phyloP scores from a whole-genome alignment of 2,888 invertebrate species.

The Nephrocerus scutellatus region DNA sequence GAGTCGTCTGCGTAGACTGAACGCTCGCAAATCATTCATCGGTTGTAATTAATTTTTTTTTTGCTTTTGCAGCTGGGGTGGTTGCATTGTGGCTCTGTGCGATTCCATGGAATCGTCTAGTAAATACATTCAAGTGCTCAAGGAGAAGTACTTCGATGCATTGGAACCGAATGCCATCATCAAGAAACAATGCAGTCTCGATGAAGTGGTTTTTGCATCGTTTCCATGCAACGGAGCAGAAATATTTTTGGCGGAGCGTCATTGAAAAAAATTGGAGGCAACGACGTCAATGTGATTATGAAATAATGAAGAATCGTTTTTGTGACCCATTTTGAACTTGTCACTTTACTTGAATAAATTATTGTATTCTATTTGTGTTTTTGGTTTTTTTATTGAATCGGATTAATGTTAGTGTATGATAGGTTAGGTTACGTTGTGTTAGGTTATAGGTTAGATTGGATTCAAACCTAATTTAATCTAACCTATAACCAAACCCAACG shows the following conservation, averaged over 20 bases:
- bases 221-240: conserved; percentile 44
- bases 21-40: neutral
- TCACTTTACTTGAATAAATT: no score
- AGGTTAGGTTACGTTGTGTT: no score
- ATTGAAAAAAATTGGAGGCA: no score
- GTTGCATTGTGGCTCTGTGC: conserved; percentile 76
- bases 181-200: conserved; percentile 49
- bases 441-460: no score
- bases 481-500: no score
- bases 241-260: conserved; percentile 25
- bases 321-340: no score
- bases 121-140: conserved; percentile 61
- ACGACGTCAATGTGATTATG: no score
- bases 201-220: conserved; percentile 64
- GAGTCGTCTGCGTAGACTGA: conserved; percentile 9
- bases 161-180: conserved; percentile 46
- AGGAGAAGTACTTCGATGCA: conserved; percentile 62
- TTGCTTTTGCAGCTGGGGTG: conserved; percentile 77
- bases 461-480: no score
- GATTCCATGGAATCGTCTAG: conserved; percentile 54
- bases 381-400: no score
- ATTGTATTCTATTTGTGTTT: no score
- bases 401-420: no score
- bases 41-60: conserved; percentile 3
- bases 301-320: no score